Base-by-base conservation (phyloP, 2,888 invertebrate genomes). In the Acrocera orbiculus region DNA sequence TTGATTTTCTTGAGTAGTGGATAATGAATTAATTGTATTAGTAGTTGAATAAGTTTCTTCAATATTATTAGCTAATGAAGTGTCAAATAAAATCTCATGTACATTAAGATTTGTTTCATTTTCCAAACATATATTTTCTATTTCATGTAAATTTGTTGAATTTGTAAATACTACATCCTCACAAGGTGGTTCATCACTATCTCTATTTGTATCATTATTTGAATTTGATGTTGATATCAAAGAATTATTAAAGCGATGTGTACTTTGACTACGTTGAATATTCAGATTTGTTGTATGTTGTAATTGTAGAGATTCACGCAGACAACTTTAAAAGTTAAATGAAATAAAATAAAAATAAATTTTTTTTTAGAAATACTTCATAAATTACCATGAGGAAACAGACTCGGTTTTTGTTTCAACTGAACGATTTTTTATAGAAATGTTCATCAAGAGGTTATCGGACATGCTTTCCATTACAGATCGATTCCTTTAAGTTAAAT, bases 381-480 rank as follows among this genome's bases (percentile, higher is more conserved):
- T 10, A 22, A 22, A 22, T 45, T 41, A 58, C 58, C 59, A 59
- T 8, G 60, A 49, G 10, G 55, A 46, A 27, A 46, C 52, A 0
- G 53, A 43, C n/a, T 58, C 58, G 32, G 35, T 46, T 45, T 49
- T 34, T 44, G 50, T 43, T 46, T 61, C 60, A 19, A 53, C 44
- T 2, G 59, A 53, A 13, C 60, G 52, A 47, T 58, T 60, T 37
- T 60, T 59, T n/a, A 61, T 61, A 8, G 58, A 59, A 42, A 60
- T 52, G 38, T 61, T 61, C 14, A 58, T 47, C 22, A 61, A 42
- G 9, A 60, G 43, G 47, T 61, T 61, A 37, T 60, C 61, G 0
- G 61, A 58, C 19, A 60, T 58, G 38, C 57, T 59, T 39, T 61
- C 60, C 56, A 59, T 59, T 6, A 61, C 60, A 9, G 61, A 61